phyloP scores from a whole-genome alignment of 2,888 invertebrate genomes.

The Girardia tigrina region DNA sequence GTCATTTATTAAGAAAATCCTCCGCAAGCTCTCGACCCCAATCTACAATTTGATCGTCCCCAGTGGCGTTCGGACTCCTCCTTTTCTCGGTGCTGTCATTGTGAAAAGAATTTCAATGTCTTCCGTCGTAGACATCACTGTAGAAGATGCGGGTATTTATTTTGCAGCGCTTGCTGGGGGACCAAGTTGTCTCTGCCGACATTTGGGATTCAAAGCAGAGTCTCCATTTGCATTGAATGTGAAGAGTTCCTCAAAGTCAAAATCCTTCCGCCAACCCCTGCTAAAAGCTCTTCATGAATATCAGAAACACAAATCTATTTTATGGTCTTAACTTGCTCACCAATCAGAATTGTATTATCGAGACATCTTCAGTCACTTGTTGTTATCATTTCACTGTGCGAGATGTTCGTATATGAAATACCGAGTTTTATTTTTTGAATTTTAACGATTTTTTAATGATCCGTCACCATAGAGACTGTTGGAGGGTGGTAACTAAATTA shows the following conservation, averaged over 20 bases:
- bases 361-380: too few relatives aligned
- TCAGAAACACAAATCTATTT: too few relatives aligned
- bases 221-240: conserved; percentile 27
- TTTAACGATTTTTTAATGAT: too few relatives aligned
- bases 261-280: neutral
- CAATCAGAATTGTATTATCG: too few relatives aligned
- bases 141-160: conserved; percentile 69
- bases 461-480: too few relatives aligned
- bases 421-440: too few relatives aligned
- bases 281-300: neutral
- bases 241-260: neutral
- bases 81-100: conserved; percentile 24
- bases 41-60: neutral
- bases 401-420: too few relatives aligned
- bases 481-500: too few relatives aligned
- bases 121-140: conserved; percentile 89
- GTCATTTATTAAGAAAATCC: neutral
- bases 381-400: too few relatives aligned
- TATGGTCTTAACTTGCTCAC: too few relatives aligned
- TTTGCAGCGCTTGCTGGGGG: conserved; percentile 30
- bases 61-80: neutral
- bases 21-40: neutral
- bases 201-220: conserved; percentile 27
- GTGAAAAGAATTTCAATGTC: conserved; percentile 66
- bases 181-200: neutral